These are phyloP conservation scores for Pheosia gnoma DNA, from an alignment of 2,888 invertebrate species.

Conservation along the genomic window DNA sequence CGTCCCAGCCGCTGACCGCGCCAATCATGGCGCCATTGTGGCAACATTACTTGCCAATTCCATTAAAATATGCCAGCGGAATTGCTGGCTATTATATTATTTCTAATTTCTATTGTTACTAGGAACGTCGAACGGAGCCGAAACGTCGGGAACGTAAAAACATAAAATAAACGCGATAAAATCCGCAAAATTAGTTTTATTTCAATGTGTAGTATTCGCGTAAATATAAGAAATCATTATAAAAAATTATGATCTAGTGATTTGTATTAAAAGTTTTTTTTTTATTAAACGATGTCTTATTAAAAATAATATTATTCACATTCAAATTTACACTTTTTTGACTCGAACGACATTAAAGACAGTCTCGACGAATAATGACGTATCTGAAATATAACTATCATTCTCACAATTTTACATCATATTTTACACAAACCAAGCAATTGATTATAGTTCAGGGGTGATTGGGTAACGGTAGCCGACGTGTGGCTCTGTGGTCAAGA, in stretches of 20 bases:
- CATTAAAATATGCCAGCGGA: conserved; percentile 40
- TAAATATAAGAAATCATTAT: too few species aligned
- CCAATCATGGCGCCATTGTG: conserved; percentile 71
- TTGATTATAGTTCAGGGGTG: conserved; percentile 15
- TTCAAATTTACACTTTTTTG: too few species aligned
- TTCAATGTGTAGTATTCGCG: too few species aligned
- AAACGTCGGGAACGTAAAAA: too few species aligned
- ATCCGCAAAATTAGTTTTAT: too few species aligned
- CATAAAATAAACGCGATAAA: too few species aligned
- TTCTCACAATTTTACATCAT: neutral
- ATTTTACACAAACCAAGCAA: neutral
- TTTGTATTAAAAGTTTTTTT: too few species aligned
- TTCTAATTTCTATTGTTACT: conserved; percentile 37
- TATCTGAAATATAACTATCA: neutral
- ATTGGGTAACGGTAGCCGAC: conserved; percentile 33
- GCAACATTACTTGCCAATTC: conserved; percentile 75
- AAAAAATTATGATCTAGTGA: too few species aligned
- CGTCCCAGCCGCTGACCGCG: conserved; percentile 36
- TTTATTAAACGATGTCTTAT: too few species aligned
- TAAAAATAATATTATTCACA: too few species aligned
- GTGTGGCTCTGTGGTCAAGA: conserved; percentile 61
- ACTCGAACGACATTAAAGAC: too few species aligned
- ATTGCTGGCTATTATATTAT: conserved; percentile 24
- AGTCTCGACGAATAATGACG: neutral
- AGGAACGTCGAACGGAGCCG: too few species aligned